Evolutionary conservation across 2,113 vertebrate species (phyloP).

Genomic region (Hippoglossus stenolepis): DNA sequence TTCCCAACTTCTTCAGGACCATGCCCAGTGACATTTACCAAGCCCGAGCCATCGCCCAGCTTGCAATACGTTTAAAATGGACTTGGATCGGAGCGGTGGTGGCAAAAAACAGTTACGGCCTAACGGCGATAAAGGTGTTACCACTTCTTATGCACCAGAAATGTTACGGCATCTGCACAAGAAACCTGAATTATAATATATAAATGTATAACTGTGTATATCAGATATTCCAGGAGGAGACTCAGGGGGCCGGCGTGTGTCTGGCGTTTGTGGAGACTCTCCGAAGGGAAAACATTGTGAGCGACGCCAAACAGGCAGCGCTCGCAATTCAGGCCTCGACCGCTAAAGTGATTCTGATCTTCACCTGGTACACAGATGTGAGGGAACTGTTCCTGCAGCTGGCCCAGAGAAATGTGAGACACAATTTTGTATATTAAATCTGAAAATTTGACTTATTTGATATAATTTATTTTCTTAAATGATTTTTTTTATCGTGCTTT

Average conservation of each 20-base stretch:
- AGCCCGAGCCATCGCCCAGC: slow-evolving; percentile 75
- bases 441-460: not conserved
- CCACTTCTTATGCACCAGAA: not conserved
- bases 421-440: not conserved
- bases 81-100: slow-evolving; percentile 84
- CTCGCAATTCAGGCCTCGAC: slow-evolving; percentile 72
- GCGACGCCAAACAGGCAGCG: slow-evolving; percentile 70
- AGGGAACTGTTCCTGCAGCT: slow-evolving; percentile 76
- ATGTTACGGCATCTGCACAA: not conserved
- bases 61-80: slow-evolving; percentile 79
- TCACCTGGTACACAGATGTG: slow-evolving; percentile 78
- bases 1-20: slow-evolving; percentile 84
- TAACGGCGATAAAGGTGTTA: slow-evolving; percentile 70
- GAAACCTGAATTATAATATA: not conserved
- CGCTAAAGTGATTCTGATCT: slow-evolving; percentile 79
- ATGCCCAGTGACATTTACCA: slow-evolving; percentile 84
- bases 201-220: not conserved
- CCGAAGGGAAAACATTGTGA: slow-evolving; percentile 63
- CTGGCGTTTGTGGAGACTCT: slow-evolving; percentile 80
- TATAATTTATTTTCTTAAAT: not conserved
- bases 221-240: slow-evolving; percentile 78
- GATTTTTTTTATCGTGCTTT: not conserved
- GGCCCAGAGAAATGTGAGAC: slow-evolving; percentile 72
- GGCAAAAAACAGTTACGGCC: slow-evolving; percentile 79
- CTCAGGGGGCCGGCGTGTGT: slow-evolving; percentile 68